phyloP scores from a whole-genome alignment of 2,797 vertebrate genomes.

The Nyctalus aviator region DNA sequence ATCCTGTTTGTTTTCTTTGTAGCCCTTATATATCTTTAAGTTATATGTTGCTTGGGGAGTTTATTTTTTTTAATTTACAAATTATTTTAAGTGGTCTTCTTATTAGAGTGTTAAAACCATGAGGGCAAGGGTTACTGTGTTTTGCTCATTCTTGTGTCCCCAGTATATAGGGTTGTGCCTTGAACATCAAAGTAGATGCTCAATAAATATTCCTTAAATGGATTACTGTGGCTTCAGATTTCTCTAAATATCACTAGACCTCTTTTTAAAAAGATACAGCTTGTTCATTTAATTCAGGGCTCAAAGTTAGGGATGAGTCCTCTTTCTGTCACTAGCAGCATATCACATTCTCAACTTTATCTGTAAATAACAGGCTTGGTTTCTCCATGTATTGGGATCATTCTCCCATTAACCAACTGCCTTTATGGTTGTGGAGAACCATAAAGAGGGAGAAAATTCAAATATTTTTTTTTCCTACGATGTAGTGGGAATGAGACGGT shows the following conservation, averaged over 20 bases:
- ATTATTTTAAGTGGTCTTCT: background rate
- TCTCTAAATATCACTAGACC: background rate
- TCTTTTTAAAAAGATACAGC: background rate
- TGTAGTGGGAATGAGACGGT: background rate
- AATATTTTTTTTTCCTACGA: background rate
- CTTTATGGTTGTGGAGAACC: background rate
- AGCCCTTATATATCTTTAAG: background rate
- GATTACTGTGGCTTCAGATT: background rate
- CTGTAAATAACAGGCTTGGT: background rate
- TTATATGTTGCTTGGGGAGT: background rate
- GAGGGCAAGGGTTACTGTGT: background rate
- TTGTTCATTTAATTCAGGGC: background rate
- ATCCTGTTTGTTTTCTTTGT: background rate
- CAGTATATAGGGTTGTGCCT: background rate
- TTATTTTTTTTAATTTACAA: background rate
- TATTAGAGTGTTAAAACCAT: background rate
- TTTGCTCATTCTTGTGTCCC: background rate
- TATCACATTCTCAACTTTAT: background rate
- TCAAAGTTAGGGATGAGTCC: background rate
- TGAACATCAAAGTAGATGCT: background rate
- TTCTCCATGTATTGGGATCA: background rate
- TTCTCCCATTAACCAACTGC: background rate
- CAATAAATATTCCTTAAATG: background rate
- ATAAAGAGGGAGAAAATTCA: background rate
- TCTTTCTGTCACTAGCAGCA: background rate